These are phyloP conservation scores for Chrysodeixis includens DNA, from an alignment of 2,888 invertebrate genomes.

Conservation along the genomic window DNA sequence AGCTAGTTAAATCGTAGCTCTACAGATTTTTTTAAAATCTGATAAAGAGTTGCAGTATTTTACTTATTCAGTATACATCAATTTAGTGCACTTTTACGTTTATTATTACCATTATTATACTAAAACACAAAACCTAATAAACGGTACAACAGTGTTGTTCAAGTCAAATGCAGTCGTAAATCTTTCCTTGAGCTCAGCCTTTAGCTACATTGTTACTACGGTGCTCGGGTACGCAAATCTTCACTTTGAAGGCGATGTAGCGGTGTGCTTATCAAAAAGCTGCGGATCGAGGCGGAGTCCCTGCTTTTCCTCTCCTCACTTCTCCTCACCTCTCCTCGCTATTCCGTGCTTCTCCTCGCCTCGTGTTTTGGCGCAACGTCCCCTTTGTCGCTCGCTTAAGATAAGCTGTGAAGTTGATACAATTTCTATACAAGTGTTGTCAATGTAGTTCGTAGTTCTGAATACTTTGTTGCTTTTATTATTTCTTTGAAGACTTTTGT, in stretches of 20 bases:
- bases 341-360: slow-evolving; percentile 6
- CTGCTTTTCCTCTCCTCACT: background rate
- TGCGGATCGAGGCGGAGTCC: slow-evolving; percentile 38
- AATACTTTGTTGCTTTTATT: slow-evolving; percentile 26
- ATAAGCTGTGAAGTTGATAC: slow-evolving; percentile 52
- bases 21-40: background rate
- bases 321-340: background rate
- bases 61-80: background rate
- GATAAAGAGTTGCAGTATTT: background rate
- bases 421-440: slow-evolving; percentile 42
- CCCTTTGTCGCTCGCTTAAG: slow-evolving; percentile 50
- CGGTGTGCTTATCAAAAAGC: slow-evolving; percentile 56
- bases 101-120: background rate
- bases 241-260: slow-evolving; percentile 49
- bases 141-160: slow-evolving; percentile 43
- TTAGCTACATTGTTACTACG: slow-evolving; percentile 46
- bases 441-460: slow-evolving; percentile 46
- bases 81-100: background rate
- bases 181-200: slow-evolving; percentile 35
- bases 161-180: slow-evolving; percentile 45
- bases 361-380: slow-evolving; percentile 37
- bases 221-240: slow-evolving; percentile 48
- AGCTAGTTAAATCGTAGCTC: background rate
- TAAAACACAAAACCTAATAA: slow-evolving; percentile 18
- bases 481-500: slow-evolving; percentile 18